phyloP scores from a whole-genome alignment of 2,888 invertebrate genomes.

The Bembecia ichneumoniformis region DNA sequence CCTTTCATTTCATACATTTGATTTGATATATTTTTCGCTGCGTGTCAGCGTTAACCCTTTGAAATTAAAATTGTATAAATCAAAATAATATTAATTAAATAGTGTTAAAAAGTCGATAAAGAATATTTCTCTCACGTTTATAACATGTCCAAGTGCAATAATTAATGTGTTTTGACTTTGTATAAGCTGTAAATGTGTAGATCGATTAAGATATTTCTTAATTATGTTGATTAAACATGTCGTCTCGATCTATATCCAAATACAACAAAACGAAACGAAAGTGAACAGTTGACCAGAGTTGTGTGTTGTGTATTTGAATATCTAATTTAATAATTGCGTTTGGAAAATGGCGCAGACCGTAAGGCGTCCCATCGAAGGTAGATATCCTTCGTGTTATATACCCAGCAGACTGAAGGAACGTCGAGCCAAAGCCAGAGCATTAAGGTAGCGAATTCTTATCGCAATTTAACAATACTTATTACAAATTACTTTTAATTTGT shows the following conservation, averaged over 20 bases:
- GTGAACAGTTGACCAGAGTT: slow-evolving; percentile 51
- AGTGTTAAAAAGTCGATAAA: too few species aligned
- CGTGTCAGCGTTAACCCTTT: too few species aligned
- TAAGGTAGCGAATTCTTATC: slow-evolving; percentile 36
- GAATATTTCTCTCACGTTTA: too few species aligned
- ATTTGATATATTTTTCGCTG: too few species aligned
- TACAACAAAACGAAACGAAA: slow-evolving; percentile 70
- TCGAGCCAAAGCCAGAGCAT: slow-evolving; percentile 75
- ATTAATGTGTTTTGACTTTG: not conserved
- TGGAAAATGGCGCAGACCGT: slow-evolving; percentile 80
- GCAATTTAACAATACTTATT: not conserved
- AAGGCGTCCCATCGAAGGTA: slow-evolving; percentile 79
- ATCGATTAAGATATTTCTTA: not conserved
- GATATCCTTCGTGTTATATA: slow-evolving; percentile 83
- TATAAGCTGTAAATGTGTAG: not conserved
- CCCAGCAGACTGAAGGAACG: slow-evolving; percentile 81
- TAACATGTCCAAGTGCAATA: not conserved
- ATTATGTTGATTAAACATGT: slow-evolving; percentile 45
- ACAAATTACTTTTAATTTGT: not conserved
- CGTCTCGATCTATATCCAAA: slow-evolving; percentile 49
- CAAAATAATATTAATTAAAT: too few species aligned
- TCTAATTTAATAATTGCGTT: slow-evolving; percentile 12
- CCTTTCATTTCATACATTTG: too few species aligned
- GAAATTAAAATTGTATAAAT: too few species aligned
- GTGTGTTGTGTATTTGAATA: slow-evolving; percentile 31